Evolutionary conservation across 2,113 vertebrate genomes (phyloP), one percentile per base, ranked within the genome.

Genomic region (Protobothrops mucrosquamatus): DNA sequence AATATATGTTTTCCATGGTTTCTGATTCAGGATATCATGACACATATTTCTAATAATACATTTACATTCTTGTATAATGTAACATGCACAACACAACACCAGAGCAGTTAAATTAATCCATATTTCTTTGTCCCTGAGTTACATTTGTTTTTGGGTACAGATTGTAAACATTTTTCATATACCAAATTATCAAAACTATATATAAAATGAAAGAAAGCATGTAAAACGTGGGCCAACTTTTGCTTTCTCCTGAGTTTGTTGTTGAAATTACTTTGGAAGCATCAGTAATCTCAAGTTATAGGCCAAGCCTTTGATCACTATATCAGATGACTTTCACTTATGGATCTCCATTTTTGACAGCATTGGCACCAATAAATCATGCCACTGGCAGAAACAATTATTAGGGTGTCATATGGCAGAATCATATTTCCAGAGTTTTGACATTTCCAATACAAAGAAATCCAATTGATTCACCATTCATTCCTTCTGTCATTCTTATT

Each of bases 351-450:
- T 69, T 94, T 87, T 91, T 92, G 56, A 56, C 3, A 89, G 12
- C 29, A 46, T 0, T 0, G 4, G 2, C 91, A 52, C 4, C 12
- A 10, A 1, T 92, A 34, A 7, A 22, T 87, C 23, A 51, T 48
- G 43, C 6, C 57, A 0, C 24, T 57, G 55, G 74, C 74, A 91
- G 64, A 92, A 94, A 91, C 0, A 8, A 22, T 43, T 92, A 69
- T 88, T 93, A 5, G 81, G 51, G 85, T 87, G 12, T 56, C 20
- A 89, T 9, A 23, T 15, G 10, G 26, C 52, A 91, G 12, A 34
- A 94, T 24, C n/a, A 54, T 90, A 92, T 74, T 92, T 89, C 26
- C 81, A 51, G 5, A 69, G 23, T 92, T 89, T n/a, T 94, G 89
- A 89, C 74, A 81, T 93, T 89, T 88, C 48, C 56, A 34, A 64